phyloP scores from a whole-genome alignment of 2,113 vertebrate species.

The Thinocorus orbignyianus region DNA sequence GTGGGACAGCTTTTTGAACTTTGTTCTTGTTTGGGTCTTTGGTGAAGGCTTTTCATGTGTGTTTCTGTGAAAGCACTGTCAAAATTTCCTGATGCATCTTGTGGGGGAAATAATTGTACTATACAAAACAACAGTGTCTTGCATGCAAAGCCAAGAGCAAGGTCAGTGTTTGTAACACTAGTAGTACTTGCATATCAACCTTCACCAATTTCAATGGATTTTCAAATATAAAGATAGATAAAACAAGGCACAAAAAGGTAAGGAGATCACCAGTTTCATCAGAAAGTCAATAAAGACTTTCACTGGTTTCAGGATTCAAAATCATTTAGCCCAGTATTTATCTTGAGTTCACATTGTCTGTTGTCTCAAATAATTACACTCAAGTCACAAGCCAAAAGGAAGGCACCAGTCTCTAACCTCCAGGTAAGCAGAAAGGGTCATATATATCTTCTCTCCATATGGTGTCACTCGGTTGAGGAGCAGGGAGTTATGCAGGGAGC shows the following conservation, averaged over 20 bases:
- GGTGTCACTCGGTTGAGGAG: conserved; percentile 95
- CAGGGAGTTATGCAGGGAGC: conserved; percentile 97
- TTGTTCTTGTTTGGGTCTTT: neutral
- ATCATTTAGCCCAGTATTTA: neutral
- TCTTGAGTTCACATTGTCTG: neutral
- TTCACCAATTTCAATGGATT: neutral
- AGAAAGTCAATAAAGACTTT: neutral
- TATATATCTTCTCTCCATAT: conserved; percentile 95
- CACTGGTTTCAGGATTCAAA: neutral
- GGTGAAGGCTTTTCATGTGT: neutral
- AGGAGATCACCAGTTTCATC: neutral
- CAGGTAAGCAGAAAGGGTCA: conserved; percentile 97
- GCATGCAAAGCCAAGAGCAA: neutral
- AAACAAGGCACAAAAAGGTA: neutral
- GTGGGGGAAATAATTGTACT: neutral
- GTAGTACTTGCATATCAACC: rapidly evolving
- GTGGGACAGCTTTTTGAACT: neutral
- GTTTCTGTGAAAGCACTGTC: neutral
- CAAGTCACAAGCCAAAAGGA: neutral
- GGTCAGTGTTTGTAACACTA: neutral
- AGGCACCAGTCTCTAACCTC: conserved; percentile 81
- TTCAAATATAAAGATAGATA: neutral
- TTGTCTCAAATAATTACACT: neutral
- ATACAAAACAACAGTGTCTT: neutral
- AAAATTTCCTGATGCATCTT: neutral